A percentile compares a stretch with the other conserved stretches of the same genome.
Conservation (phyloP, 1,140 invertebrate genomes). For the Bombus soroeensis region DNA sequence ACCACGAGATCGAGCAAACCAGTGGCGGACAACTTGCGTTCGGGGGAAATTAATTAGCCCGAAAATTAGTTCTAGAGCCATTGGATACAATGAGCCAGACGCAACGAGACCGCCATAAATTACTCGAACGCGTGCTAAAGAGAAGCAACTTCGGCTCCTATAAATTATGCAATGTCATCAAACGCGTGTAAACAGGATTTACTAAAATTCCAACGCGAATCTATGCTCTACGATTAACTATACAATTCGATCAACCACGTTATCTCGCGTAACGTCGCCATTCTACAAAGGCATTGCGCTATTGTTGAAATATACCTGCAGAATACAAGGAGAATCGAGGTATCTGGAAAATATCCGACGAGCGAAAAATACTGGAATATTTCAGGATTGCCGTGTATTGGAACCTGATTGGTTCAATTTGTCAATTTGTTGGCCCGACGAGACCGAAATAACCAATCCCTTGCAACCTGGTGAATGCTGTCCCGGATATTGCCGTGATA, state of each 20-base stretch:
- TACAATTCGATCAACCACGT: not conserved
- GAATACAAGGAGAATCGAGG: not conserved
- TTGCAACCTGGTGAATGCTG: not conserved
- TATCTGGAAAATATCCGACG: not conserved
- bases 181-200: not conserved
- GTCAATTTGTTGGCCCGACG: slow-evolving; percentile 42
- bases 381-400: slow-evolving; percentile 35
- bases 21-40: not conserved
- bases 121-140: slow-evolving; percentile 22
- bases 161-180: slow-evolving; percentile 9
- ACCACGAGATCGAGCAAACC: not conserved
- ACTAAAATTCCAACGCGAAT: not conserved
- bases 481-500: slow-evolving; percentile 48
- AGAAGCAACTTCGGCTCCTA: not conserved
- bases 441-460: not conserved
- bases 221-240: not conserved
- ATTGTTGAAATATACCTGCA: not conserved
- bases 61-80: slow-evolving; percentile 43
- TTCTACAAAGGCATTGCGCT: not conserved
- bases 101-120: slow-evolving; percentile 9
- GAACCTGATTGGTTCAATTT: slow-evolving; percentile 48
- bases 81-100: slow-evolving; percentile 34
- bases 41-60: slow-evolving; percentile 40
- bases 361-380: slow-evolving; percentile 11
- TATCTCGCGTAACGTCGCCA: not conserved